These are phyloP conservation scores for Polymixis flavicincta DNA, from an alignment of 2,888 invertebrate species.

Conservation along the genomic window DNA sequence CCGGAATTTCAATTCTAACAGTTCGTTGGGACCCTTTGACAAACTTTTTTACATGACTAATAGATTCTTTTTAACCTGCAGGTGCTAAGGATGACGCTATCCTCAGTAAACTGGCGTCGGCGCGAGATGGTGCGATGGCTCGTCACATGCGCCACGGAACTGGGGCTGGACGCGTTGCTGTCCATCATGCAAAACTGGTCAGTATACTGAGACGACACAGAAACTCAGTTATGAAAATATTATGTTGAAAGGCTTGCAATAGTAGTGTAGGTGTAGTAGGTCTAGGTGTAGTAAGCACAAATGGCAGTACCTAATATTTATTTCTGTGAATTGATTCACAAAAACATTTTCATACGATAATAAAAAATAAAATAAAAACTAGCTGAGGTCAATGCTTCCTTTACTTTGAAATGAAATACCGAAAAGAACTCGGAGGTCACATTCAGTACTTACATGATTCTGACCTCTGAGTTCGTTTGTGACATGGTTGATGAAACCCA, in stretches of 20 bases:
- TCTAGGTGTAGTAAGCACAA: no score
- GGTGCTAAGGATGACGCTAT: slow-evolving; percentile 95
- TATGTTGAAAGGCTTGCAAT: not conserved
- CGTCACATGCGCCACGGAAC: slow-evolving; percentile 96
- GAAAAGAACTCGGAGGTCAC: not conserved
- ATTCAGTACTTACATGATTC: no score
- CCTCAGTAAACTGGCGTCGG: slow-evolving; percentile 95
- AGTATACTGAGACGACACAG: slow-evolving; percentile 32
- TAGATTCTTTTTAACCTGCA: slow-evolving; percentile 73
- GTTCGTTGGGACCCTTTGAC: no score
- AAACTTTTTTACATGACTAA: not conserved
- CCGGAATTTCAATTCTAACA: no score
- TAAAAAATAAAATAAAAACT: no score
- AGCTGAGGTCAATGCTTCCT: no score
- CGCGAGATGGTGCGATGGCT: slow-evolving; percentile 97
- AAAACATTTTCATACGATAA: no score
- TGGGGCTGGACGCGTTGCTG: slow-evolving; percentile 94
- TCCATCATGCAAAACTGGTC: slow-evolving; percentile 96
- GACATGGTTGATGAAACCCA: no score
- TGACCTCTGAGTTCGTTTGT: no score
- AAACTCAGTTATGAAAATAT: not conserved
- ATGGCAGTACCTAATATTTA: no score
- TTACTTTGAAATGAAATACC: not conserved
- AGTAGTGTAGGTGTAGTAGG: no score
- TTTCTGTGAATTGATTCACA: no score